phyloP scores from a whole-genome alignment of 2,113 vertebrate species.

The Serinus canaria region DNA sequence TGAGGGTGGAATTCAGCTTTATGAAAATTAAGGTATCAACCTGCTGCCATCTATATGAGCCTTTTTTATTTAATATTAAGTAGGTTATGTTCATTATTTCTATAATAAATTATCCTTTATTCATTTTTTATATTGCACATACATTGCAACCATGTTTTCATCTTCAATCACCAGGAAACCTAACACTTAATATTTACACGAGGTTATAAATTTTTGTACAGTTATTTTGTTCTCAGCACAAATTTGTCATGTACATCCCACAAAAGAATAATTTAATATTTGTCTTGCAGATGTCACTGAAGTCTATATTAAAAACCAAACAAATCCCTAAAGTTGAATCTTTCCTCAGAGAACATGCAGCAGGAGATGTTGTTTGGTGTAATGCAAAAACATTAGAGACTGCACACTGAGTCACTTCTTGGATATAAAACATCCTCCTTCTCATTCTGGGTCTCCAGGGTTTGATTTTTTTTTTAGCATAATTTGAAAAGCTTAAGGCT shows the following conservation, averaged over 20 bases:
- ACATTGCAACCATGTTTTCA: background rate
- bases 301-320: background rate
- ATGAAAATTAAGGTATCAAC: background rate
- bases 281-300: background rate
- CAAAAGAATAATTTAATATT: background rate
- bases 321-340: background rate
- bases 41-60: background rate
- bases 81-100: background rate
- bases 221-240: background rate
- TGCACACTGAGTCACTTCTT: background rate
- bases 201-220: background rate
- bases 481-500: background rate
- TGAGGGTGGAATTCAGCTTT: background rate
- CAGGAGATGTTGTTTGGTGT: background rate
- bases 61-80: background rate
- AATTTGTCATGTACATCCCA: background rate
- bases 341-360: background rate
- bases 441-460: background rate
- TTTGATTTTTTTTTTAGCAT: slow-evolving; percentile 22
- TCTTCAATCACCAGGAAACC: background rate
- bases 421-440: background rate
- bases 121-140: background rate
- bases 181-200: background rate
- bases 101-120: background rate
- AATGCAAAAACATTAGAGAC: background rate